Evolutionary conservation across 2,888 invertebrate species (phyloP), one percentile per base, ranked within the genome.

Genomic region (Aradus depressus): DNA sequence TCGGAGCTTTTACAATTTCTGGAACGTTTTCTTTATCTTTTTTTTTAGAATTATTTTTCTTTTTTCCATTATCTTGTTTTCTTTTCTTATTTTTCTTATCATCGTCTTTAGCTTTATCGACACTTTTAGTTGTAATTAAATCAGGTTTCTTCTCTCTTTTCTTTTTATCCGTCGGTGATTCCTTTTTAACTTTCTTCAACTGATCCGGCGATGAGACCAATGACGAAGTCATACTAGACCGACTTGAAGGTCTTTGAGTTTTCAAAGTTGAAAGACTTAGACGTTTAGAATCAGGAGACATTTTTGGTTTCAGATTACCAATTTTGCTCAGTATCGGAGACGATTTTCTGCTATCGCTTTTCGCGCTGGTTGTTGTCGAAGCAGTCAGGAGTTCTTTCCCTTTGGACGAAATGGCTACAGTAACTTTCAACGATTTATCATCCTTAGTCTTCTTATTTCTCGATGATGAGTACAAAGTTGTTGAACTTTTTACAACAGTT

Each of bases 401-500:
- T 60, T 64, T 67, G 2, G 65, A 60, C 1, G 67, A 64, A 39
- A 71, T 67, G 1, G 70, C 67, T 2, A 70, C 69, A 28, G 69
- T 67, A 1, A 71, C 69, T 45, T 71, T 72, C 28, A 71, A 51
- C 1, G 66, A 62, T 60, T 72, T 73, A 19, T 68, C 68, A 53
- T 68, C 66, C 22, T 55, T 56, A 2, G 51, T 47, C 51, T 59
- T 59, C 22, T 56, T 60, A 25, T 54, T 55, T 44, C 55, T 59
- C 4, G 56, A 52, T 0, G 71, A 68, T 12, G 68, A 64, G 53
- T 68, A 66, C 8, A 67, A 55, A 4, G 68, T 64, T 18, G 67
- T 67, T 4, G 69, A 65, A 58, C 65, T 71, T 58, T 69, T 73
- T 16, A 68, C 63, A 2, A 66, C 62, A 0, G 68, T 66, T 23